Evolutionary conservation across 1,140 invertebrate genomes (phyloP).

Genomic region (Cylas formicarius): DNA sequence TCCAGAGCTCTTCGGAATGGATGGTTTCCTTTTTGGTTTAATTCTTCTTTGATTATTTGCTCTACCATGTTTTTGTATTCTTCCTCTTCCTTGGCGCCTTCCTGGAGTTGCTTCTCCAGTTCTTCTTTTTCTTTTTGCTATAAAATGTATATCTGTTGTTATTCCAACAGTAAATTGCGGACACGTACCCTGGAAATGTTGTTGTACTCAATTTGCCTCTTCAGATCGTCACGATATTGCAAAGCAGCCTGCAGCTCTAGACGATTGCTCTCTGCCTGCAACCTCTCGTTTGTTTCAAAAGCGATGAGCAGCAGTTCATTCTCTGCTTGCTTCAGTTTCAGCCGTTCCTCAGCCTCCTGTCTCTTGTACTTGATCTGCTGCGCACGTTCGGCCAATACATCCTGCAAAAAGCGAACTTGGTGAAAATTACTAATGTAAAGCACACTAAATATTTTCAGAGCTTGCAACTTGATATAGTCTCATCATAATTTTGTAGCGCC

Average conservation of each 20-base stretch:
- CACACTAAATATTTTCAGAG: too few species aligned
- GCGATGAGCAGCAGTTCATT: constrained; percentile 32
- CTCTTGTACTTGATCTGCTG: constrained; percentile 32
- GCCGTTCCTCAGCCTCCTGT: constrained; percentile 30
- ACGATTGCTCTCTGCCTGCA: constrained; percentile 32
- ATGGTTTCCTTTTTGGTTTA: constrained; percentile 25
- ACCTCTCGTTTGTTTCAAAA: constrained; percentile 30
- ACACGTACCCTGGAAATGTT: constrained; percentile 30
- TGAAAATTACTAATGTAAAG: neutral
- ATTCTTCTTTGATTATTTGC: constrained; percentile 23
- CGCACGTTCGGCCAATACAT: constrained; percentile 27
- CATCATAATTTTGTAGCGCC: too few species aligned
- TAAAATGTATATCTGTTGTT: constrained; percentile 9
- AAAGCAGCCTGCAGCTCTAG: constrained; percentile 20
- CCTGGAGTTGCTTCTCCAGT: constrained; percentile 28
- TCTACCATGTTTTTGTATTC: constrained; percentile 29
- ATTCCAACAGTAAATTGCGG: neutral
- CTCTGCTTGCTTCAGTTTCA: constrained; percentile 32
- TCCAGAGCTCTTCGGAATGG: constrained; percentile 34
- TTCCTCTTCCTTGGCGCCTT: constrained; percentile 33
- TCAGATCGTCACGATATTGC: constrained; percentile 35
- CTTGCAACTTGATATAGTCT: too few species aligned
- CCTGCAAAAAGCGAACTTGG: constrained; percentile 19
- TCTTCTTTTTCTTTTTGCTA: constrained; percentile 35
- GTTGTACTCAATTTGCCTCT: constrained; percentile 37